Conservation (phyloP, 2,797 vertebrate genomes). For the Harpagifer antarcticus region DNA sequence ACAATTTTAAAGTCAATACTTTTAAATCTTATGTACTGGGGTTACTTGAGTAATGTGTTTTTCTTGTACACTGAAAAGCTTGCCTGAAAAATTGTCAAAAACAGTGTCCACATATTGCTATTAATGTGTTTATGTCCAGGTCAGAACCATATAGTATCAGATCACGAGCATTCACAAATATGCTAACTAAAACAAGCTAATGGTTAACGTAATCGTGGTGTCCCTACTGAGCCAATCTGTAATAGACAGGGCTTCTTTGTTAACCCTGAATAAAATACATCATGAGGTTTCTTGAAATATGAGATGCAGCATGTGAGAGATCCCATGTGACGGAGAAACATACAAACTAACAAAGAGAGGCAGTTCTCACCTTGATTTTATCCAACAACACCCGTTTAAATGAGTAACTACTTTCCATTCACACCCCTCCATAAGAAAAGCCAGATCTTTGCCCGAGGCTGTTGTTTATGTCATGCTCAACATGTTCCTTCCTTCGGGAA, state of each 20-base stretch:
- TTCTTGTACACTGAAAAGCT: no score
- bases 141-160: not conserved
- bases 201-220: not conserved
- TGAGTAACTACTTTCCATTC: slow-evolving; percentile 22
- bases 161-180: not conserved
- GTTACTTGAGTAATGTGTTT: no score
- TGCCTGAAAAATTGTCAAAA: not conserved
- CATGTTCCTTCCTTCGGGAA: slow-evolving; percentile 58
- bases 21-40: no score
- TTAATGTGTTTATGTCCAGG: not conserved
- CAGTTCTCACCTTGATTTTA: not conserved
- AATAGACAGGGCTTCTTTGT: not conserved
- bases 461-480: slow-evolving; percentile 71
- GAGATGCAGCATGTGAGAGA: slow-evolving; percentile 3
- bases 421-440: slow-evolving; percentile 20
- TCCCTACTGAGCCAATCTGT: slow-evolving; percentile 11
- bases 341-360: not conserved
- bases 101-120: not conserved
- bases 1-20: not conserved
- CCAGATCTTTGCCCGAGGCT: slow-evolving; percentile 42
- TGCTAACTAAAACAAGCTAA: not conserved
- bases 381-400: slow-evolving; percentile 18
- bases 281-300: not conserved
- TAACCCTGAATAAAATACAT: not conserved
- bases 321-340: not conserved